These are phyloP conservation scores for Caenorhabditis latens DNA, from an alignment of 1,140 invertebrate genomes.

Conservation along the genomic window DNA sequence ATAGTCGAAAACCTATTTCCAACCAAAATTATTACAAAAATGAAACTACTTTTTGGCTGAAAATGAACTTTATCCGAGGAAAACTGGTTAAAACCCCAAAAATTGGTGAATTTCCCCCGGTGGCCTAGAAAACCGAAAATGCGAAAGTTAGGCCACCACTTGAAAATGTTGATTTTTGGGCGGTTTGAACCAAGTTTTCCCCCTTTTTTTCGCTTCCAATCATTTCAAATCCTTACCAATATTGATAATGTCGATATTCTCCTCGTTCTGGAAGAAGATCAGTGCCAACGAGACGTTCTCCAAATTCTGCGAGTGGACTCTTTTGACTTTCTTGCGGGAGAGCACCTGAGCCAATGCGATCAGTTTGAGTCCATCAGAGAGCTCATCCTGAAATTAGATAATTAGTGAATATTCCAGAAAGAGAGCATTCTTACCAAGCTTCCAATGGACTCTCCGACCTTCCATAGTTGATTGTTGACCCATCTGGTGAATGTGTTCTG, in stretches of 20 bases:
- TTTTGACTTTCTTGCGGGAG: slow-evolving; percentile 86
- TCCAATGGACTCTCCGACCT: slow-evolving; percentile 84
- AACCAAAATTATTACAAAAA: too few species aligned
- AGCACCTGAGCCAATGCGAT: slow-evolving; percentile 92
- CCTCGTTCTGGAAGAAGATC: slow-evolving; percentile 88
- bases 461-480: slow-evolving; percentile 92
- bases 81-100: too few species aligned
- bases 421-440: slow-evolving; percentile 80
- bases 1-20: too few species aligned
- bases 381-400: slow-evolving; percentile 82
- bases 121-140: too few species aligned
- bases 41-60: too few species aligned
- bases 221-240: slow-evolving; percentile 84
- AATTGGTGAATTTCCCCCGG: too few species aligned
- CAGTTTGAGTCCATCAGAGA: slow-evolving; percentile 90
- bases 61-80: too few species aligned
- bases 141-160: too few species aligned
- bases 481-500: too few species aligned
- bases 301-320: slow-evolving; percentile 87
- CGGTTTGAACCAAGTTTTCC: too few species aligned
- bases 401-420: background rate
- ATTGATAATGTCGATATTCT: slow-evolving; percentile 91
- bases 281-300: slow-evolving; percentile 92
- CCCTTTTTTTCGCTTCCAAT: too few species aligned
- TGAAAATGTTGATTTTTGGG: too few species aligned